Evolutionary conservation across 2,888 invertebrate genomes (phyloP).

Genomic region (Trachelus tabidus): DNA sequence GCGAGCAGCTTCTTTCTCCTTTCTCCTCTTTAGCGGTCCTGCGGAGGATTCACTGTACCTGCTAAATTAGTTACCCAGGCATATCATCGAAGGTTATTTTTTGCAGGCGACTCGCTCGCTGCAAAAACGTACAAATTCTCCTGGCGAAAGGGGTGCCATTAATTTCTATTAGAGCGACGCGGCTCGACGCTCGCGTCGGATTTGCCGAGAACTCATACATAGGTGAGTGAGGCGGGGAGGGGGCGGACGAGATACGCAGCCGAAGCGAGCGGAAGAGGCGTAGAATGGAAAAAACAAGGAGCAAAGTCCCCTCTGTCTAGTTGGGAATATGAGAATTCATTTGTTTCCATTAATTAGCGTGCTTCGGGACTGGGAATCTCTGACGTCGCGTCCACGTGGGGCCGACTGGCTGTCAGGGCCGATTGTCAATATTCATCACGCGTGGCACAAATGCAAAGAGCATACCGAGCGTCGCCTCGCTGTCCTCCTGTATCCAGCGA

Average conservation of each 20-base stretch:
- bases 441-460: background rate
- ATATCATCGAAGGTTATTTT: background rate
- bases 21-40: conserved; percentile 1
- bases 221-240: background rate
- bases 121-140: conserved; percentile 30
- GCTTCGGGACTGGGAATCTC: background rate
- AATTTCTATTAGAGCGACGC: conserved; percentile 43
- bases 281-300: background rate
- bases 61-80: conserved; percentile 7
- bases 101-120: conserved; percentile 9
- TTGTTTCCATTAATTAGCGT: conserved; percentile 43
- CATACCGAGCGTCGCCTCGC: no score
- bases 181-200: conserved; percentile 30
- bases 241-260: no score
- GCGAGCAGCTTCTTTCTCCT: conserved; percentile 2
- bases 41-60: conserved; percentile 10
- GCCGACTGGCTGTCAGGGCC: no score
- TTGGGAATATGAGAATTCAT: conserved; percentile 36
- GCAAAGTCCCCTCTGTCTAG: conserved; percentile 15
- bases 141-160: conserved; percentile 35
- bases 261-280: background rate
- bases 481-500: no score
- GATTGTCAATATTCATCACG: background rate
- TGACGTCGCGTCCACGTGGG: background rate
- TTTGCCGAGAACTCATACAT: conserved; percentile 19